Base-by-base conservation (phyloP, 2,888 invertebrate genomes). In the Keiferia lycopersicella region DNA sequence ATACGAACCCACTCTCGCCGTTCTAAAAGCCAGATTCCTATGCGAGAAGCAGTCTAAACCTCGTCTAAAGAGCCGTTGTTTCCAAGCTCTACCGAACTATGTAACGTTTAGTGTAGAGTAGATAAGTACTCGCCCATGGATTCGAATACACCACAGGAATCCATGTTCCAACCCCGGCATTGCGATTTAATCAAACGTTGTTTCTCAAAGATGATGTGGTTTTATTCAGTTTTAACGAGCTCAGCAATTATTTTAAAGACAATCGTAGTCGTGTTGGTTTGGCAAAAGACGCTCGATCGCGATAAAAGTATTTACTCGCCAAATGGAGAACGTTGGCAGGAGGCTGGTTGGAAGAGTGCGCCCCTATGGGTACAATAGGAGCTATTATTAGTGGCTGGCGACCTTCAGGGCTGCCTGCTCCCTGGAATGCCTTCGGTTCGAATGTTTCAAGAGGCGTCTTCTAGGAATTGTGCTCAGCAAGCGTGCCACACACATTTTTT, bases 401-500 rank as follows among this genome's bases (percentile, higher is more conserved):
- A 83, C 89, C 88, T 88, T 89, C 87, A 84, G 80, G 83, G 79
- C 73, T 77, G 76, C 69, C 73, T 73, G 67, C 67, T 71, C 68
- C 73, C 73, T 68, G 79, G 84, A 87, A 87, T 85, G 78, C 76
- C 78, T 81, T 78, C 69, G 78, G 68, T 73, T 78, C 71, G 78
- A 68, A 73, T 72, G 74, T 76, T 79, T 78, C 80, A 80, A 84
- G 78, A 81, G 78, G 83, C 81, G 83, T 83, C 83, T 88, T 89
- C 90, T 78, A 71, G 84, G 88, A 90, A 90, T 77, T 81, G 81
- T 79, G 81, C 72, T 39, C 18, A 79, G 69, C 79, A 79, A 81
- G 80, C 81, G 81, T 80, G 78, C 79, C 78, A 80, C 77, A 82
- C 81, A 77, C 78, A 80, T 85, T 88, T 88, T 88, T 78, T 82